A percentile compares a stretch with the other conserved stretches of the same genome.
Conservation (phyloP, 2,888 invertebrate species). For the Schizaphis graminum region DNA sequence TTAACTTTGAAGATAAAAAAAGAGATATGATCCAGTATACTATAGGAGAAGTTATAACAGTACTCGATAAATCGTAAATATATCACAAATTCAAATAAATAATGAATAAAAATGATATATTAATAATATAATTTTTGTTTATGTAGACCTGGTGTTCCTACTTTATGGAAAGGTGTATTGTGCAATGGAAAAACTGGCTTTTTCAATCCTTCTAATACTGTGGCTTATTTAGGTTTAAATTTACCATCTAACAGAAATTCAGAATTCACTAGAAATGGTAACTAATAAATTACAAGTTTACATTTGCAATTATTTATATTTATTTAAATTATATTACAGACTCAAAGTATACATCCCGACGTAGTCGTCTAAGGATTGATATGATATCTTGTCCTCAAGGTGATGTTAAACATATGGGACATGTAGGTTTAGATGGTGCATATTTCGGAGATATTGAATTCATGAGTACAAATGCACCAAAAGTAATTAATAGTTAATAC, state of each 20-base stretch:
- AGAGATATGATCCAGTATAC: slow-evolving; percentile 85
- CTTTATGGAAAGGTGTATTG: slow-evolving; percentile 91
- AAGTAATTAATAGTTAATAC: slow-evolving; percentile 67
- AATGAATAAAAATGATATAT: background rate
- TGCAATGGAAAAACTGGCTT: slow-evolving; percentile 92
- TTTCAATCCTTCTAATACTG: slow-evolving; percentile 91
- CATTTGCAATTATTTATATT: background rate
- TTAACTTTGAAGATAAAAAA: slow-evolving; percentile 73
- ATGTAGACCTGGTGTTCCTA: slow-evolving; percentile 70
- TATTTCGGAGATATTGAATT: slow-evolving; percentile 94
- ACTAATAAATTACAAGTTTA: background rate
- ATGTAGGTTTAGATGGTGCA: slow-evolving; percentile 96
- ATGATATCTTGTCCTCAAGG: slow-evolving; percentile 98
- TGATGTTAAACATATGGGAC: slow-evolving; percentile 95
- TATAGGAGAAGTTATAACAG: slow-evolving; percentile 91
- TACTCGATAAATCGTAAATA: slow-evolving; percentile 83
- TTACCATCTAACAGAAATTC: slow-evolving; percentile 77
- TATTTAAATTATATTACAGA: slow-evolving; percentile 70
- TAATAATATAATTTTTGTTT: slow-evolving; percentile 29
- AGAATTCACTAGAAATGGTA: slow-evolving; percentile 72
- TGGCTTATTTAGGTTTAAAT: slow-evolving; percentile 87
- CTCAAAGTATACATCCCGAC: slow-evolving; percentile 74
- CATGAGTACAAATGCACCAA: slow-evolving; percentile 74
- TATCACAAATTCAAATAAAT: slow-evolving; percentile 68
- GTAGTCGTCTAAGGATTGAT: slow-evolving; percentile 79